Evolutionary conservation across 64 coral and sea anemone species (phyloP).

Genomic region (Hydrozoanthus tunicans): DNA sequence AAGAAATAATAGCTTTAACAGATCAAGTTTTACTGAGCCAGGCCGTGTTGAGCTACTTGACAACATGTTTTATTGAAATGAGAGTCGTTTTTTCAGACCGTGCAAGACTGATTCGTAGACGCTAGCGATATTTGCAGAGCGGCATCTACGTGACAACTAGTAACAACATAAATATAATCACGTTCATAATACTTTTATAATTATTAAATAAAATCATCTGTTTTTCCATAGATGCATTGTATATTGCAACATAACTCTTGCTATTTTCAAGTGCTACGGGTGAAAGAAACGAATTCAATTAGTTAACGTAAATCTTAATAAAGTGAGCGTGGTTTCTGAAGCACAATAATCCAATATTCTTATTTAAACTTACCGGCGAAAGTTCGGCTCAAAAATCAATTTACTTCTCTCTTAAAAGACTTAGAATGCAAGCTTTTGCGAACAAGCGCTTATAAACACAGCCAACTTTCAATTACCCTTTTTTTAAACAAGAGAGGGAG

Average conservation of each 20-base stretch:
- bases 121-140: constrained; percentile 2
- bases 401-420: too few relatives aligned
- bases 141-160: background rate
- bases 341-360: too few relatives aligned
- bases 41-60: background rate
- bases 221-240: too few relatives aligned
- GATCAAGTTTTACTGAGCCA: constrained; percentile 5
- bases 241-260: too few relatives aligned
- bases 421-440: too few relatives aligned
- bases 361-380: too few relatives aligned
- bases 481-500: background rate
- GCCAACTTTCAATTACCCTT: background rate
- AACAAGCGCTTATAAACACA: too few relatives aligned
- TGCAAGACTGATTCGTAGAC: background rate
- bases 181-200: constrained; percentile 2
- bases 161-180: background rate
- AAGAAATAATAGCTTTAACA: constrained; percentile 36
- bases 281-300: too few relatives aligned
- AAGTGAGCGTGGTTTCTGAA: too few relatives aligned
- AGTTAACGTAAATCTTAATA: too few relatives aligned
- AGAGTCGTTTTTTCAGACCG: background rate
- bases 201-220: background rate
- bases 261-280: too few relatives aligned
- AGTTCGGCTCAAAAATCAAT: too few relatives aligned
- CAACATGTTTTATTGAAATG: constrained; percentile 14